These are phyloP conservation scores for Epicampocera succincta DNA, from an alignment of 2,888 invertebrate species.

Conservation along the genomic window DNA sequence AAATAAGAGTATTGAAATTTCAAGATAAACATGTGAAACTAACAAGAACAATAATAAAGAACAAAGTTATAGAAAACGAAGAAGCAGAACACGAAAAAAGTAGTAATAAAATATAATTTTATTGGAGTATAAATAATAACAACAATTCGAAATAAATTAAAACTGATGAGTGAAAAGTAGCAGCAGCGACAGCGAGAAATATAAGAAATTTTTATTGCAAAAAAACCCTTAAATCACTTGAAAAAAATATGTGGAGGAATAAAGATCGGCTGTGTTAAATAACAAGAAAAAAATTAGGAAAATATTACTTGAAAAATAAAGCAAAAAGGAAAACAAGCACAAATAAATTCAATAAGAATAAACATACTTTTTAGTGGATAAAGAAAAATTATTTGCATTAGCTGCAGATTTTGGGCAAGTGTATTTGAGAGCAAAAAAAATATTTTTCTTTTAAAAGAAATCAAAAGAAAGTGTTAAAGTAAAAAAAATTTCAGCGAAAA, in stretches of 20 bases:
- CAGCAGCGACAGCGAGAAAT: conserved; percentile 17
- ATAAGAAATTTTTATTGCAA: conserved; percentile 60
- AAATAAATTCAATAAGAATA: conserved; percentile 32
- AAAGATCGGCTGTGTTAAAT: conserved; percentile 46
- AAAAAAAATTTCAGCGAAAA: neutral
- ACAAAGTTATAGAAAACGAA: conserved; percentile 34
- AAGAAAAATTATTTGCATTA: conserved; percentile 16
- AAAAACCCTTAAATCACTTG: conserved; percentile 63
- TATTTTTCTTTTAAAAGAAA: neutral
- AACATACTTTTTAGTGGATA: conserved; percentile 15
- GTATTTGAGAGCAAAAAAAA: neutral
- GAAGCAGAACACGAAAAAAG: conserved; percentile 4
- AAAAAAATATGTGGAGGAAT: conserved; percentile 54
- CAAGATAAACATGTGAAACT: conserved; percentile 61
- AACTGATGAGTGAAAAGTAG: conserved; percentile 38
- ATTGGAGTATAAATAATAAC: conserved; percentile 34
- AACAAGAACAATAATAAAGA: conserved; percentile 40
- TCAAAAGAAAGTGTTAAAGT: conserved; percentile 1
- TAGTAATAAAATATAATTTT: conserved; percentile 37
- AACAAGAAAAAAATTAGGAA: conserved; percentile 13
- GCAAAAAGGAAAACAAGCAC: conserved; percentile 2
- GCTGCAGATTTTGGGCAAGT: conserved; percentile 14
- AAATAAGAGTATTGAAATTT: conserved; percentile 42
- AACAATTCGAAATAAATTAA: conserved; percentile 46
- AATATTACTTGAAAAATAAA: neutral